These are phyloP conservation scores for Pantherophis guttatus DNA, from an alignment of 2,113 vertebrate species.

Conservation along the genomic window DNA sequence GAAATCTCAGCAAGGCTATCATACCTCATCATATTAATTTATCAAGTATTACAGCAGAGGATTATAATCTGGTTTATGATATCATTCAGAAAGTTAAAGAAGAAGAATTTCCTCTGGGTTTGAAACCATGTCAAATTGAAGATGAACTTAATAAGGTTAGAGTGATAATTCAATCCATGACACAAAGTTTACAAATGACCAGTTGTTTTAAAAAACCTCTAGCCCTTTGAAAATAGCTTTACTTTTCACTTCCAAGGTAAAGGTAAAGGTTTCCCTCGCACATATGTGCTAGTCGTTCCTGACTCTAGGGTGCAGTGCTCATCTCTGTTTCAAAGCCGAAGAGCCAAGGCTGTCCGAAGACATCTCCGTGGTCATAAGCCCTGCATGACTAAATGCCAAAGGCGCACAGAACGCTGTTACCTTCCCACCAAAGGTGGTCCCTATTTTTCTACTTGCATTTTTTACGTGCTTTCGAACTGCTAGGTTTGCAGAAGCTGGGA, in stretches of 20 bases:
- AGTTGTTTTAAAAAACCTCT: background rate
- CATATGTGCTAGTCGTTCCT: too few relatives aligned
- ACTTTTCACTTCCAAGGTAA: background rate
- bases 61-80: constrained; percentile 84
- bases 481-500: too few relatives aligned
- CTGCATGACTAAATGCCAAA: too few relatives aligned
- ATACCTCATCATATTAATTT: constrained; percentile 90
- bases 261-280: too few relatives aligned
- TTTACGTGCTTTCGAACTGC: too few relatives aligned
- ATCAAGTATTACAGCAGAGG: constrained; percentile 76
- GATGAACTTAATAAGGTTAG: constrained; percentile 91
- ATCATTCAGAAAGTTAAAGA: constrained; percentile 80
- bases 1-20: constrained; percentile 76
- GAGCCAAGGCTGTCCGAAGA: too few relatives aligned
- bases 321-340: too few relatives aligned
- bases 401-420: too few relatives aligned
- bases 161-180: background rate
- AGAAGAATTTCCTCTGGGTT: constrained; percentile 77
- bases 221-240: background rate
- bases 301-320: too few relatives aligned
- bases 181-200: background rate
- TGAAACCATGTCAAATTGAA: constrained; percentile 85
- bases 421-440: too few relatives aligned
- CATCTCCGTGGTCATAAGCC: too few relatives aligned
- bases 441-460: too few relatives aligned